phyloP scores from a whole-genome alignment of 2,797 vertebrate genomes.

The Lindbergichthys nudifrons region DNA sequence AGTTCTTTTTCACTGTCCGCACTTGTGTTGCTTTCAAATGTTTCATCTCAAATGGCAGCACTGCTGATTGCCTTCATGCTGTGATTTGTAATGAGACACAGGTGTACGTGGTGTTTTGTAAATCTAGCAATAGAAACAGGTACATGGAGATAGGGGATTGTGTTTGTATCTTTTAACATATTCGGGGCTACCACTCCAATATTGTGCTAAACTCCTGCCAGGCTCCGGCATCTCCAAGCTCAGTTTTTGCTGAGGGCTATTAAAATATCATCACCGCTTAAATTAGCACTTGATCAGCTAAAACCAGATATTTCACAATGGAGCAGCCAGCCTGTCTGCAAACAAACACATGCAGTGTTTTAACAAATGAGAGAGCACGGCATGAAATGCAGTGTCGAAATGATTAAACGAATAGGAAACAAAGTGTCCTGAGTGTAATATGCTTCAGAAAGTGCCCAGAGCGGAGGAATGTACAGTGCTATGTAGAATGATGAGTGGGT shows the following conservation, averaged over 20 bases:
- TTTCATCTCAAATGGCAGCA: slow-evolving; percentile 24
- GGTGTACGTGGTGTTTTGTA: slow-evolving; percentile 42
- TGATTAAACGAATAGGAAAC: slow-evolving; percentile 59
- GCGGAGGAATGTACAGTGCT: slow-evolving; percentile 33
- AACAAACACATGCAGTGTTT: slow-evolving; percentile 38
- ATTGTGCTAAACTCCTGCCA: slow-evolving; percentile 47
- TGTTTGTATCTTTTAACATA: slow-evolving; percentile 16
- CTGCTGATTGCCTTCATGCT: slow-evolving; percentile 51
- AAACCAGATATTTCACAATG: slow-evolving; percentile 59
- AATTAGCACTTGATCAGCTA: slow-evolving; percentile 76
- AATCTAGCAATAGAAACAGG: slow-evolving; percentile 25
- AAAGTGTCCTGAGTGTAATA: slow-evolving; percentile 64
- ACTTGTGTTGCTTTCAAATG: slow-evolving; percentile 24
- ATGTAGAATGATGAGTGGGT: slow-evolving; percentile 44
- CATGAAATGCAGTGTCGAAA: slow-evolving; percentile 62
- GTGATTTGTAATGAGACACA: slow-evolving; percentile 58
- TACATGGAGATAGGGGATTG: slow-evolving; percentile 12
- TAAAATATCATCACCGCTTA: slow-evolving; percentile 75
- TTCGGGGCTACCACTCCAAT: slow-evolving; percentile 23
- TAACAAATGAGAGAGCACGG: slow-evolving; percentile 42
- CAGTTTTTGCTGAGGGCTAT: slow-evolving; percentile 64
- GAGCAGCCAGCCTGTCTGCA: slow-evolving; percentile 25
- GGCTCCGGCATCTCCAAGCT: slow-evolving; percentile 42
- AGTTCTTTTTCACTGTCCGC: slow-evolving; percentile 15
- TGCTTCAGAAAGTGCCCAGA: slow-evolving; percentile 50